A percentile compares a stretch with the other conserved stretches of the same genome.
These are phyloP conservation scores for Phyllotreta cruciferae DNA, from an alignment of 2,888 invertebrate species.

Conservation along the genomic window DNA sequence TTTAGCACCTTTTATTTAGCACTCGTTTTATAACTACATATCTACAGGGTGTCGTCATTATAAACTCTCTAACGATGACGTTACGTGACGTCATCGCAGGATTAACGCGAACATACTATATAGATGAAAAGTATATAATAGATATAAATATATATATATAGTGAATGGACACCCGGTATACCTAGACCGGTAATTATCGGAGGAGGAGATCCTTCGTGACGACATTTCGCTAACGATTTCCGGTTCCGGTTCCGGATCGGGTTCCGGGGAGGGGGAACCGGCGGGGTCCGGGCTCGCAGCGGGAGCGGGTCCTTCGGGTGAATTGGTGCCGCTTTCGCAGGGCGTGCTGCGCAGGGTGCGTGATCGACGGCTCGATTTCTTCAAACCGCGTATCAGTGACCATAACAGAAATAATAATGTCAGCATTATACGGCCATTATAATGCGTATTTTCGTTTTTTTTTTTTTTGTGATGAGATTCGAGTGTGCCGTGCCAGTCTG, in stretches of 20 bases:
- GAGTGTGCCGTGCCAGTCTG: conserved; percentile 8
- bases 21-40: too few species aligned
- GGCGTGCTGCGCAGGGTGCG: too few species aligned
- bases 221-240: conserved; percentile 54
- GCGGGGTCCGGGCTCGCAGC: conserved; percentile 54
- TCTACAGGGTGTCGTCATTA: not conserved
- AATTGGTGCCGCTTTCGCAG: conserved; percentile 16
- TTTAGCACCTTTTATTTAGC: too few species aligned
- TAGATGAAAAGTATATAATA: too few species aligned
- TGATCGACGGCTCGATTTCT: conserved; percentile 43
- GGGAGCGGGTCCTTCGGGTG: conserved; percentile 49
- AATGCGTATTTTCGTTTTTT: not conserved
- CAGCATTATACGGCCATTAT: conserved; percentile 62
- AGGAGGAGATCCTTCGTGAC: conserved; percentile 53
- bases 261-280: conserved; percentile 53
- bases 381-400: conserved; percentile 68
- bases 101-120: too few species aligned
- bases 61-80: too few species aligned
- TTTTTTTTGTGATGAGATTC: not conserved
- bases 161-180: conserved; percentile 40
- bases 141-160: not conserved
- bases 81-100: too few species aligned
- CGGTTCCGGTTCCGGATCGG: conserved; percentile 32
- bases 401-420: conserved; percentile 70
- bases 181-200: conserved; percentile 53